These are phyloP conservation scores for Lepus timidus DNA, from an alignment of 2,113 vertebrate species.

Conservation along the genomic window DNA sequence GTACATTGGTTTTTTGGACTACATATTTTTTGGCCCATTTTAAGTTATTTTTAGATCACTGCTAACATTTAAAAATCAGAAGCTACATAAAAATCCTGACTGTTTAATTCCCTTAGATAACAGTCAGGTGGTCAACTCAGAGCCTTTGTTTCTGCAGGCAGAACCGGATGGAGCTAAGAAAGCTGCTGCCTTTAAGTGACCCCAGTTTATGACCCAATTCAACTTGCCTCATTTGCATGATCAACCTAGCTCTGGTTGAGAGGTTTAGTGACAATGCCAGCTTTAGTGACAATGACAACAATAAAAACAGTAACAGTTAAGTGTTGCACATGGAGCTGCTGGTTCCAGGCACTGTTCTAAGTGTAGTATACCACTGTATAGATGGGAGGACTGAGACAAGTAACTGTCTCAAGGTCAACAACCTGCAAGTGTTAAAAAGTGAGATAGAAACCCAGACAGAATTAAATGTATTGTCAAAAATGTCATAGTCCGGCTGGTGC, in stretches of 20 bases:
- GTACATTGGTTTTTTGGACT: not conserved
- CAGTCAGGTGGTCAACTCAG: not conserved
- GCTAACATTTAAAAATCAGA: conserved; percentile 6
- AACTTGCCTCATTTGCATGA: not conserved
- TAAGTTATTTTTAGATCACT: not conserved
- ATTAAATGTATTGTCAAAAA: not conserved
- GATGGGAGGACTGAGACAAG: not conserved
- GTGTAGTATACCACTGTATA: not conserved
- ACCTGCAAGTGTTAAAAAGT: not conserved
- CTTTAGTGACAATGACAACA: not conserved
- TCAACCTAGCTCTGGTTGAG: not conserved
- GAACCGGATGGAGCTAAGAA: not conserved
- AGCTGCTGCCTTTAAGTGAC: not conserved
- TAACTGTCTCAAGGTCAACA: not conserved
- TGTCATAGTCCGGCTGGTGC: no score
- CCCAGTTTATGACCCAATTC: not conserved
- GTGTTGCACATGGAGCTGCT: not conserved
- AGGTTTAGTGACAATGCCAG: not conserved
- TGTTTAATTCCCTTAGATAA: conserved; percentile 1
- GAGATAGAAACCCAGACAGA: conserved; percentile 18
- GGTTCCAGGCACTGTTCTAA: not conserved
- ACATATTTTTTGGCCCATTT: not conserved
- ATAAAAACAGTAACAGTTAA: not conserved
- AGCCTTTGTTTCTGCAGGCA: not conserved
- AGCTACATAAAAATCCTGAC: not conserved